Conservation (phyloP, 1,140 invertebrate species). For the Hypsibius dujardini region DNA sequence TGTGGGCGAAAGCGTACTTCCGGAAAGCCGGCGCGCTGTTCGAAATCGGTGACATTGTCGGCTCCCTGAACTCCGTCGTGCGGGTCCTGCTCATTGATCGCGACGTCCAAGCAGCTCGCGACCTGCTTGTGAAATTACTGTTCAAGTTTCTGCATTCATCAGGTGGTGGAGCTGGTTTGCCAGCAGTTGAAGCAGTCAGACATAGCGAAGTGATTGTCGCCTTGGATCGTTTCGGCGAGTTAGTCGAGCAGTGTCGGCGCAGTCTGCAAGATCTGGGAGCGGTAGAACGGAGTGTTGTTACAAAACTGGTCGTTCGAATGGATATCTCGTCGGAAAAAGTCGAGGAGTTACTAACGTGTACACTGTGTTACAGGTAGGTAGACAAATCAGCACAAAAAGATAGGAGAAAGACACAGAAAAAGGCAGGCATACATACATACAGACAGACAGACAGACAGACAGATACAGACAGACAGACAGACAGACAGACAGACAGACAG, state of each 20-base stretch:
- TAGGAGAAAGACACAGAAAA: too few relatives aligned
- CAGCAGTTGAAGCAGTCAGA: not conserved
- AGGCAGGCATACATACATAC: not conserved
- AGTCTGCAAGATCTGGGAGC: too few relatives aligned
- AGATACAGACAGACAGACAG: too few relatives aligned
- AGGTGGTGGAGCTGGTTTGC: not conserved
- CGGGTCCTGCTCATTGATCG: not conserved
- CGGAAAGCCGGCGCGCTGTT: not conserved
- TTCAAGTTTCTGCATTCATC: not conserved
- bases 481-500: too few relatives aligned
- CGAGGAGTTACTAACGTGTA: slow-evolving; percentile 5
- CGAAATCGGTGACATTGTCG: not conserved
- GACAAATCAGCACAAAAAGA: too few relatives aligned
- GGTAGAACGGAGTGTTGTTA: too few relatives aligned
- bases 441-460: too few relatives aligned
- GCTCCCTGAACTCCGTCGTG: not conserved
- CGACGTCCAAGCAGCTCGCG: not conserved
- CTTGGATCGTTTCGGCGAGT: too few relatives aligned
- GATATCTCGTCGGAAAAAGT: not conserved
- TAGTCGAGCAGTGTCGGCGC: too few relatives aligned
- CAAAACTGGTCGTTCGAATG: too few relatives aligned
- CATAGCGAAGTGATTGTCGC: not conserved
- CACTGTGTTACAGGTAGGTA: slow-evolving; percentile 5
- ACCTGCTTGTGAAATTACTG: not conserved
- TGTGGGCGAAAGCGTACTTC: slow-evolving; percentile 7